Conservation (phyloP, 2,888 invertebrate species). For the Polylopha cassiicola region DNA sequence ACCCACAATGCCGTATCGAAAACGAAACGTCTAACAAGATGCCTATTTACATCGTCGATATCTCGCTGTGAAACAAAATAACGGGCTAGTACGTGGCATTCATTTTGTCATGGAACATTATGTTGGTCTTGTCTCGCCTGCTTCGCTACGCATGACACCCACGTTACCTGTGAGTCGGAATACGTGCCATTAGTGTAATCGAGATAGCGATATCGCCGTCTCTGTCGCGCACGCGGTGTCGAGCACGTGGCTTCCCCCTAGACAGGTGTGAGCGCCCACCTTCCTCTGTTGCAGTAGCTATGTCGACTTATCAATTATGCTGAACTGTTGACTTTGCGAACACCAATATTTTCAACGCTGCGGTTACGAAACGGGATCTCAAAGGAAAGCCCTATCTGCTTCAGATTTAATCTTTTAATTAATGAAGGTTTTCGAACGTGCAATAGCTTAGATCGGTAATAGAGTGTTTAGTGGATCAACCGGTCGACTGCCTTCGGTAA, state of each 20-base stretch:
- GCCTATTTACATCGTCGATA: constrained; percentile 41
- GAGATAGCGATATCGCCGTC: constrained; percentile 27
- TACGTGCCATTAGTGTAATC: constrained; percentile 40
- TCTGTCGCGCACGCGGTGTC: constrained; percentile 24
- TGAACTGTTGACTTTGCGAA: constrained; percentile 58
- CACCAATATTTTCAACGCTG: constrained; percentile 47
- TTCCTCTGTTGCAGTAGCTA: constrained; percentile 36
- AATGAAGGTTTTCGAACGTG: constrained; percentile 27
- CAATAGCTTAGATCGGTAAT: constrained; percentile 8
- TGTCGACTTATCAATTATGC: constrained; percentile 59
- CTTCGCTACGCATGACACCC: constrained; percentile 33
- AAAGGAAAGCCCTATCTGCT: constrained; percentile 29
- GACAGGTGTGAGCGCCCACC: constrained; percentile 35
- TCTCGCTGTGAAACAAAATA: constrained; percentile 50
- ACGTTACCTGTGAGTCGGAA: constrained; percentile 36
- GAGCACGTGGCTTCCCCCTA: constrained; percentile 42
- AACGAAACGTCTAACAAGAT: constrained; percentile 45
- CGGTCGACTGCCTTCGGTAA: constrained; percentile 1
- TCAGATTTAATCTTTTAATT: constrained; percentile 45
- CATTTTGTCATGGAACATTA: constrained; percentile 40
- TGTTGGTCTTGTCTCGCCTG: constrained; percentile 35
- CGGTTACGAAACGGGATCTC: constrained; percentile 27
- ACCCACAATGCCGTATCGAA: constrained; percentile 41
- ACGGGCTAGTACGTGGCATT: constrained; percentile 36
- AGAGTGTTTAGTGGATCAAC: constrained; percentile 11